A percentile compares a stretch with the other conserved stretches of the same genome.
These are phyloP conservation scores for Neoarius graeffei DNA, from an alignment of 2,113 vertebrate genomes.

Conservation along the genomic window DNA sequence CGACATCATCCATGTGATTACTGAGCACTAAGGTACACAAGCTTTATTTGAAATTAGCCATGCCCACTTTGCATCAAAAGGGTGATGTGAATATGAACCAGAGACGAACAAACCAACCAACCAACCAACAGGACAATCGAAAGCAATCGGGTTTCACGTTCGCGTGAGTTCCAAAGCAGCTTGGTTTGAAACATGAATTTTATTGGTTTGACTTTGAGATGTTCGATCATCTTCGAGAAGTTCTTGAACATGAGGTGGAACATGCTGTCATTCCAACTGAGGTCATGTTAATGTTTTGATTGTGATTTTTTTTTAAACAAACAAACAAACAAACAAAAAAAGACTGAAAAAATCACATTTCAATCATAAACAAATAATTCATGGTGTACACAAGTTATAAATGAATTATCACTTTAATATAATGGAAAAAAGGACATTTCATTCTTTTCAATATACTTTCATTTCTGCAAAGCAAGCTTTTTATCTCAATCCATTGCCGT, in stretches of 20 bases:
- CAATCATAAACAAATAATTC: background rate
- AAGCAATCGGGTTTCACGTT: background rate
- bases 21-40: background rate
- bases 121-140: background rate
- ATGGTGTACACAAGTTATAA: background rate
- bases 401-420: slow-evolving; percentile 10
- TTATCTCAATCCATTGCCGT: background rate
- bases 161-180: background rate
- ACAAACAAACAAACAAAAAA: background rate
- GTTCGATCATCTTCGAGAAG: background rate
- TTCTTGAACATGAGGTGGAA: background rate
- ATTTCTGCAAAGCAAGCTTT: slow-evolving; percentile 14
- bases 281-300: background rate
- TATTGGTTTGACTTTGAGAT: background rate
- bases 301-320: background rate
- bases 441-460: background rate
- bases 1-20: background rate
- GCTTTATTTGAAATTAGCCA: background rate
- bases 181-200: background rate
- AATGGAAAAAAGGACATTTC: slow-evolving; percentile 16
- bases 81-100: background rate
- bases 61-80: background rate
- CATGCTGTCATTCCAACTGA: background rate
- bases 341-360: background rate
- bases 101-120: background rate